phyloP scores from a whole-genome alignment of 2,797 vertebrate species.

The Muraenolepis orangiensis region DNA sequence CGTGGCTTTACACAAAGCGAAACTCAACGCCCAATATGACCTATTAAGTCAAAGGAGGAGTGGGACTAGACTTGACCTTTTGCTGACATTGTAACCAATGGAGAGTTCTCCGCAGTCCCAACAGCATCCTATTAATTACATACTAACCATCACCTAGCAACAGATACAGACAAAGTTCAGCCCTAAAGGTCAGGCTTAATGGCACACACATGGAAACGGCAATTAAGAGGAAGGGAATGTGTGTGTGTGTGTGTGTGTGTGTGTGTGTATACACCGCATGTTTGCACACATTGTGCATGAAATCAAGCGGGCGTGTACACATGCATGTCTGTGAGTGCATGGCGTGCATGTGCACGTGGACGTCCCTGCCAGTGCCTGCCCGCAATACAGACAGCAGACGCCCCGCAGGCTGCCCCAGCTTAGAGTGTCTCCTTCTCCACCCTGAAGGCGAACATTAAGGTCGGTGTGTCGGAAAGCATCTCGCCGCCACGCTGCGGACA shows the following conservation, averaged over 20 bases:
- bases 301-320: background rate
- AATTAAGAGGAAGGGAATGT: background rate
- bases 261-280: background rate
- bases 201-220: background rate
- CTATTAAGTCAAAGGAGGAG: background rate
- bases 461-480: background rate
- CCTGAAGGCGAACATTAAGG: background rate
- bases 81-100: background rate
- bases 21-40: background rate
- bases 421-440: background rate
- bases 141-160: slow-evolving; percentile 1
- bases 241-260: background rate
- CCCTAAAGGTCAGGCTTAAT: slow-evolving; percentile 6
- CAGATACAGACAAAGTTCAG: slow-evolving; percentile 3
- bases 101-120: background rate
- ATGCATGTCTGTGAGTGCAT: background rate
- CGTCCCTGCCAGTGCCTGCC: background rate
- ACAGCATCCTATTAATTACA: slow-evolving; percentile 1
- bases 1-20: background rate
- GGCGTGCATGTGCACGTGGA: background rate
- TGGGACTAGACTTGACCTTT: background rate
- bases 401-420: background rate
- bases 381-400: background rate
- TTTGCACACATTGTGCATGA: background rate
- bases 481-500: background rate